These are phyloP conservation scores for Dolichopus griseipennis DNA, from an alignment of 2,888 invertebrate genomes.

Conservation along the genomic window DNA sequence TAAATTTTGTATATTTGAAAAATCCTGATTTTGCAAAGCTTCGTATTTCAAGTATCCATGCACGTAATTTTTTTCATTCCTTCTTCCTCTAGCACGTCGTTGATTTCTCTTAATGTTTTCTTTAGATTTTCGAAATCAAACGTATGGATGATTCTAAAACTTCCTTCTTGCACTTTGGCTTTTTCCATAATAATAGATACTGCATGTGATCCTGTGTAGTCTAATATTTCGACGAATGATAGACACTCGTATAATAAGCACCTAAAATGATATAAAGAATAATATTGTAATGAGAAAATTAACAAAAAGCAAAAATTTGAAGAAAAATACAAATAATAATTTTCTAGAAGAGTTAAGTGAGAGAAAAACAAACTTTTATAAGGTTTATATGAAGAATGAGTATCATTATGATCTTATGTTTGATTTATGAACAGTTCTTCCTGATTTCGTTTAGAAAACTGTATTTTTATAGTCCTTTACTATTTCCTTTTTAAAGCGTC, in stretches of 20 bases:
- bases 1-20: too few species aligned
- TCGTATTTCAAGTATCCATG: neutral
- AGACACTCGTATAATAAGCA: constrained; percentile 14
- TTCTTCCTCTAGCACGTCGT: neutral
- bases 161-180: constrained; percentile 16
- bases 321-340: too few species aligned
- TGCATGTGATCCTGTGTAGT: constrained; percentile 10
- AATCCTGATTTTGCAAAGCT: neutral
- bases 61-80: neutral
- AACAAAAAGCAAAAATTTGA: too few species aligned
- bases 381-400: too few species aligned
- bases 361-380: neutral
- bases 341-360: too few species aligned
- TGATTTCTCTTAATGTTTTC: neutral
- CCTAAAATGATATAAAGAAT: neutral
- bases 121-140: constrained; percentile 16
- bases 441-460: constrained; percentile 10
- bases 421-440: constrained; percentile 11
- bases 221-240: constrained; percentile 1
- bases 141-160: constrained; percentile 18
- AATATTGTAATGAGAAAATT: neutral
- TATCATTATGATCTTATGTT: neutral
- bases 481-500: constrained; percentile 7
- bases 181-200: constrained; percentile 13
- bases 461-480: constrained; percentile 12